Conservation (phyloP, 1,140 invertebrate species). For the Psix sp. region DNA sequence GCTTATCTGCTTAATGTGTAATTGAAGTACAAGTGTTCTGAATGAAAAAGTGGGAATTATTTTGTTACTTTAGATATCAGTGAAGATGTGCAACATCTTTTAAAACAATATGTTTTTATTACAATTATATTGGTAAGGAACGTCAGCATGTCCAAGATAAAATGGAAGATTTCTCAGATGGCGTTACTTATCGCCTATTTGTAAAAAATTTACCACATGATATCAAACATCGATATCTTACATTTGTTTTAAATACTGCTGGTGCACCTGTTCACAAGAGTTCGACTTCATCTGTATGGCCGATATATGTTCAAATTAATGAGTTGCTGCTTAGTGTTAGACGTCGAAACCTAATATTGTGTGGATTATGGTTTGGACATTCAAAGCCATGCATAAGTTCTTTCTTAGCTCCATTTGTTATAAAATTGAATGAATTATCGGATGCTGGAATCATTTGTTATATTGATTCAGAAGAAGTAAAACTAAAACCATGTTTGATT, state of each 20-base stretch:
- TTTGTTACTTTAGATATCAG: not conserved
- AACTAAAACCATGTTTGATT: not conserved
- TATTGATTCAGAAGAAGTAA: not conserved
- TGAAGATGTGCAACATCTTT: no score
- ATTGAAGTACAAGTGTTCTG: not conserved
- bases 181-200: not conserved
- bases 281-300: not conserved
- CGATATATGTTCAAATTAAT: not conserved
- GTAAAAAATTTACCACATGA: not conserved
- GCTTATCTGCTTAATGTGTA: not conserved
- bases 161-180: not conserved
- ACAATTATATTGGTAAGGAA: no score
- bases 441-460: not conserved
- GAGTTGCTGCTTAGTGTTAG: not conserved
- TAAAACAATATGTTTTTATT: no score
- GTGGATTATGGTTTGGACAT: not conserved
- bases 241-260: not conserved
- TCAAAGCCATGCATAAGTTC: not conserved
- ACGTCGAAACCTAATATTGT: not conserved
- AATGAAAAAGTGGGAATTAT: not conserved
- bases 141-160: no score
- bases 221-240: not conserved
- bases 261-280: not conserved
- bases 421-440: not conserved
- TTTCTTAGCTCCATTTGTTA: not conserved